Conservation (phyloP, 2,888 invertebrate species). For the Leptopterna dolabrata region DNA sequence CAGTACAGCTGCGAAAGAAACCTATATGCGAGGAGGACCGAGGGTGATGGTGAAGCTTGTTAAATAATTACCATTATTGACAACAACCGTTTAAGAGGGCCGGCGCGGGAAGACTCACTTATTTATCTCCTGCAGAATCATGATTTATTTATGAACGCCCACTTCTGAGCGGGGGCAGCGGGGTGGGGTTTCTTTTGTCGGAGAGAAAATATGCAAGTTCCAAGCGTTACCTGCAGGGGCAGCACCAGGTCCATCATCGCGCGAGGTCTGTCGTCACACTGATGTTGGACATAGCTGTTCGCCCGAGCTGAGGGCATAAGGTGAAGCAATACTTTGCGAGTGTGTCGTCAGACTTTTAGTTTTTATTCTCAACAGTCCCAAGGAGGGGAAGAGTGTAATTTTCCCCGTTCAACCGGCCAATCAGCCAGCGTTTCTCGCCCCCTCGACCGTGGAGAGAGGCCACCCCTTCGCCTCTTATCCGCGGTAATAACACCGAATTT, state of each 20-base stretch:
- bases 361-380: background rate
- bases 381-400: background rate
- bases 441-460: background rate
- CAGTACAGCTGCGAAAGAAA: no score
- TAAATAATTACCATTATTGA: background rate
- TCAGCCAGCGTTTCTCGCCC: background rate
- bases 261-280: constrained; percentile 25
- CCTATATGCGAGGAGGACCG: background rate
- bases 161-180: background rate
- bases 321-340: constrained; percentile 11
- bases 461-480: background rate
- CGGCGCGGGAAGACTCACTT: background rate
- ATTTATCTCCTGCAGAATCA: background rate
- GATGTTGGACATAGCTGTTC: background rate
- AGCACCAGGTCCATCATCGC: constrained; percentile 42
- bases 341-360: constrained; percentile 30
- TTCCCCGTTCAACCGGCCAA: background rate
- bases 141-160: background rate
- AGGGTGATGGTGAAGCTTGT: background rate
- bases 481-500: constrained; percentile 40
- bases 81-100: background rate
- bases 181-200: background rate
- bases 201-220: background rate
- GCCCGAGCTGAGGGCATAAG: background rate
- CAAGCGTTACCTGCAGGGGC: constrained; percentile 35